These are phyloP conservation scores for Ambastaia sidthimunki DNA, from an alignment of 2,797 vertebrate genomes.

Conservation along the genomic window DNA sequence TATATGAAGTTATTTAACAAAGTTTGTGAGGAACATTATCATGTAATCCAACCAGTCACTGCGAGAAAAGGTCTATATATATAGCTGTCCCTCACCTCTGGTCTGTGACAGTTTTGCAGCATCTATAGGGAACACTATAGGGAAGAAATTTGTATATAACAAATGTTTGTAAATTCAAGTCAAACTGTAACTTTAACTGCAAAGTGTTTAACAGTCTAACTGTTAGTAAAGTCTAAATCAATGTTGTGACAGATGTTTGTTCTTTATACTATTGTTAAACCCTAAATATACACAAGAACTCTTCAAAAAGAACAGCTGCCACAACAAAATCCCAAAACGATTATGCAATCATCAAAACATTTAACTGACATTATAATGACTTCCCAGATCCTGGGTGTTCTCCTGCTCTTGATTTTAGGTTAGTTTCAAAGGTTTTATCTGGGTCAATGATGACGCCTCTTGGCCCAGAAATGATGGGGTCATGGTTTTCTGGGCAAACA, in stretches of 20 bases:
- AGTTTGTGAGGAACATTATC: not conserved
- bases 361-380: not conserved
- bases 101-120: too few relatives aligned
- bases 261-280: not conserved
- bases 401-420: not conserved
- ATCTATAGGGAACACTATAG: too few relatives aligned
- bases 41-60: not conserved
- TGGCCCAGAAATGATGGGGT: not conserved
- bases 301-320: constrained; percentile 4
- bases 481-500: constrained; percentile 11
- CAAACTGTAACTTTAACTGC: too few relatives aligned
- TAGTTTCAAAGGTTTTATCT: constrained; percentile 13
- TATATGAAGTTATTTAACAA: not conserved
- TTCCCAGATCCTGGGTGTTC: not conserved
- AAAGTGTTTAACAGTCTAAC: constrained; percentile 5
- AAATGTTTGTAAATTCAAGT: not conserved
- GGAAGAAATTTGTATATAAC: too few relatives aligned
- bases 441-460: constrained; percentile 10
- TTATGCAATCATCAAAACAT: constrained; percentile 19
- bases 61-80: not conserved
- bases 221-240: constrained; percentile 15
- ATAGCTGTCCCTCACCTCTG: too few relatives aligned
- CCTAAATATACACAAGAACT: constrained; percentile 17
- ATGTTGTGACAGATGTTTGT: constrained; percentile 20
- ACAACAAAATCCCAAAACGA: not conserved